Evolutionary conservation across 1,140 invertebrate genomes (phyloP).

Genomic region (Orussus abietinus): DNA sequence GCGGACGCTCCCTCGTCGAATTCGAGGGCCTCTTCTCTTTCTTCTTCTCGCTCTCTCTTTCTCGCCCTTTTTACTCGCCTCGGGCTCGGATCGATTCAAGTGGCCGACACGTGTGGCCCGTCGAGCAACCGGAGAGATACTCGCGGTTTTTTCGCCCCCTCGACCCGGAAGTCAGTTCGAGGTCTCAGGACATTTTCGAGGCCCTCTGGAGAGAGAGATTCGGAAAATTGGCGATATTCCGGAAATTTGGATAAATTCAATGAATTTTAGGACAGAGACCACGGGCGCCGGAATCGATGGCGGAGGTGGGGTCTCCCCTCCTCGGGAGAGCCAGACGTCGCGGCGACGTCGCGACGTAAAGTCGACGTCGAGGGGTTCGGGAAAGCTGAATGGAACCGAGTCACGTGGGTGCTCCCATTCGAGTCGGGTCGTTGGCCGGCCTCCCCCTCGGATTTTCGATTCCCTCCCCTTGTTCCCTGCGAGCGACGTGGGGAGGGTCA

Average conservation of each 20-base stretch:
- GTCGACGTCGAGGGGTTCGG: constrained; percentile 34
- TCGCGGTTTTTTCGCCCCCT: no score
- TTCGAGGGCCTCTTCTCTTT: constrained; percentile 16
- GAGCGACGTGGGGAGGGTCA: no score
- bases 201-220: no score
- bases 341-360: no score
- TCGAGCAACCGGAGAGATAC: background rate
- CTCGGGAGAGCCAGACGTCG: no score
- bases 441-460: constrained; percentile 24
- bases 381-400: constrained; percentile 38
- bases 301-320: no score
- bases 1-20: background rate
- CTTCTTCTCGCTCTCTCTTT: constrained; percentile 10
- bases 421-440: constrained; percentile 20
- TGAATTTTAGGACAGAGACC: no score
- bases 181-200: no score
- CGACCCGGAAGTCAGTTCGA: no score
- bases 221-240: no score
- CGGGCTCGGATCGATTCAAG: constrained; percentile 16
- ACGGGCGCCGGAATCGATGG: no score
- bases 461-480: constrained; percentile 16
- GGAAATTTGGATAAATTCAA: no score
- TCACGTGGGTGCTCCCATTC: constrained; percentile 28
- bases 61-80: constrained; percentile 10
- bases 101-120: constrained; percentile 24